Evolutionary conservation across 2,113 vertebrate genomes (phyloP), one percentile per base, ranked within the genome.

Genomic region (Varanus salvator): DNA sequence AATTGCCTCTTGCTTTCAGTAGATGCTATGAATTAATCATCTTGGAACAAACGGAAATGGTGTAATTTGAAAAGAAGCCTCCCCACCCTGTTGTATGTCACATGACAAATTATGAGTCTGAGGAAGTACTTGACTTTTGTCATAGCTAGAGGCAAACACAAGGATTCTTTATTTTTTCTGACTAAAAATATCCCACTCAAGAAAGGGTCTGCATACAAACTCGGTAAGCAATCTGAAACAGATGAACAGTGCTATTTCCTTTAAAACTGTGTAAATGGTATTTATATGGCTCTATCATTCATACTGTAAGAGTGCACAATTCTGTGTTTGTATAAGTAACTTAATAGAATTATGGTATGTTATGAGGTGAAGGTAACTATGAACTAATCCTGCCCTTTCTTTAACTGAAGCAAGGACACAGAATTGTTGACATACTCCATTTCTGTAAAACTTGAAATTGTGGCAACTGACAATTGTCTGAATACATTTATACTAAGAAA

Each of bases 151-250:
- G 34, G 4, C 60, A 84, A n/a, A 23, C 76, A 17, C 38, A 85
- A 3, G 31, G 82, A 34, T 31, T 27, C 31, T 38, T 34, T 31
- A 19, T 5, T 15, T 84, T 78, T 80, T 80, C 25, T n/a, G 6
- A 44, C 76, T 52, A 9, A 66, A 50, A 5, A 87, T 23, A 31
- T 83, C 75, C 38, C 23, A 31, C 14, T 17, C 29, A 60, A 0
- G 2, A 8, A 48, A 19, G 19, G 23, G 21, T 29, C 34, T 38
- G 48, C 19, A 72, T 38, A 76, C 27, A 48, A 9, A 84, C 52
- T 44, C 85, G 88, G 89, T 90, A 85, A 90, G 89, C 80, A 34
- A n/a, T 29, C 19, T 31, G 34, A 27, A 81, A n/a, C 3, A 71
- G 84, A n/a, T 69, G 6, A 71, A 80, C 17, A n/a, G 17, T 69